Base-by-base conservation (phyloP, 2,888 invertebrate species). In the Pandemis corylana region DNA sequence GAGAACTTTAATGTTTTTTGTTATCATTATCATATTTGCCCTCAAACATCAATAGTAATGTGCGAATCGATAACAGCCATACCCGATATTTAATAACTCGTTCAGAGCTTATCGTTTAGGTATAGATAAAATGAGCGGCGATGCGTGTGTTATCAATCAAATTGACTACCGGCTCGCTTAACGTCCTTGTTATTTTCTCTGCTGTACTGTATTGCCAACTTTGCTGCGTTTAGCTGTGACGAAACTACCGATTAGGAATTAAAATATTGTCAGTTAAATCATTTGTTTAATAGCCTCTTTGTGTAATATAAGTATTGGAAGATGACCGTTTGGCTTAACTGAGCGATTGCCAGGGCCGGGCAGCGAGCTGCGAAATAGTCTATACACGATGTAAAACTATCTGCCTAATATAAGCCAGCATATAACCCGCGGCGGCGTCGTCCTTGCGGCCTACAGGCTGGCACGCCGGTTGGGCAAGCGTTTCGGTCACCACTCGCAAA, bases 401-500 rank as follows among this genome's bases (percentile, higher is more conserved):
- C 59, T 28, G 28, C 6, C 59, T 59, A 59, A 59, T 59, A 28
- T 59, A 46, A 20, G 44, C 20, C 44, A 46, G 46, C 64, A n/a
- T 2, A 15, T 10, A 20, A 12, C 20, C 64, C 64, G 46, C 42
- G 59, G 64, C 42, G 56, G 53, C 15, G 13, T 71, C 82, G 89
- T 89, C 91, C 90, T 90, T 89, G 88, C 82, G 76, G 78, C 81
- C 84, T 84, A 83, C 85, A 84, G 85, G 85, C 83, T 84, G 84
- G 84, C 80, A 79, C 80, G 65, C 49, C n/a, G 83, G 82, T 85
- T 81, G 78, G 83, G 90, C 87, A 92, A 92, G 83, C 81, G 88
- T 88, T 89, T 90, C 87, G 88, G 88, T 87, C 84, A 81, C 78
- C 84, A 86, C 89, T 88, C 86, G 88, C 90, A 91, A 92, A 92